Conservation (phyloP, 2,113 vertebrate genomes). For the Illadopsis cleaveri region DNA sequence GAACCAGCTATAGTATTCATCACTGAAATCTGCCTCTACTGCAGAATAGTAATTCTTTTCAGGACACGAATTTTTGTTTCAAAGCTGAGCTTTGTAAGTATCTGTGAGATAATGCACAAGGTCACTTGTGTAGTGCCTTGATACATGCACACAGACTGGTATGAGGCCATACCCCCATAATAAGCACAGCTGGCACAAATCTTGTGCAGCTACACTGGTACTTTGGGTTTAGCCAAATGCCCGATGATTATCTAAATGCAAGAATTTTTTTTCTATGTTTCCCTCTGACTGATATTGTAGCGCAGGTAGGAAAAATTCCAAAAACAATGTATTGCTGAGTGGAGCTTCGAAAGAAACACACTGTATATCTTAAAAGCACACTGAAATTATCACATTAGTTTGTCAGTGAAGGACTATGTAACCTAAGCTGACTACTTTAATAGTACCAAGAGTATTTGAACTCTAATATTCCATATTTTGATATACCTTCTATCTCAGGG, state of each 20-base stretch:
- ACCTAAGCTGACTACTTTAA: neutral
- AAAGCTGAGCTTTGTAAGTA: neutral
- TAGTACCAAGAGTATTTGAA: neutral
- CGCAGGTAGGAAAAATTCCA: conserved; percentile 27
- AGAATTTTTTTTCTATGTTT: conserved; percentile 34
- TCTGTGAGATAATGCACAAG: neutral
- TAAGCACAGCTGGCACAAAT: neutral
- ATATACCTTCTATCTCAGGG: neutral
- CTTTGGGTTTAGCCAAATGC: conserved; percentile 5
- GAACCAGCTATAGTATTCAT: neutral
- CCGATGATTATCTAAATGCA: conserved; percentile 37
- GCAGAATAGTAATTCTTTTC: neutral
- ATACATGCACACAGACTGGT: neutral
- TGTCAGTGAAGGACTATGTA: neutral
- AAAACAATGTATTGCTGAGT: neutral
- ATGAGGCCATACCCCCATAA: neutral
- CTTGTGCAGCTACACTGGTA: neutral
- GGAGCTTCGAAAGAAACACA: neutral
- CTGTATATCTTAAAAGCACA: neutral
- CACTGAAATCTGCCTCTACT: neutral
- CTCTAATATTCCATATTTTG: neutral
- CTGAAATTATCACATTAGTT: conserved; percentile 19
- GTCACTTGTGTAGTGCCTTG: neutral
- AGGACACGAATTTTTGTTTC: neutral
- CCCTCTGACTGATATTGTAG: neutral